Base-by-base conservation (phyloP, 2,888 invertebrate species). In the Gymnoscelis rufifasciata region DNA sequence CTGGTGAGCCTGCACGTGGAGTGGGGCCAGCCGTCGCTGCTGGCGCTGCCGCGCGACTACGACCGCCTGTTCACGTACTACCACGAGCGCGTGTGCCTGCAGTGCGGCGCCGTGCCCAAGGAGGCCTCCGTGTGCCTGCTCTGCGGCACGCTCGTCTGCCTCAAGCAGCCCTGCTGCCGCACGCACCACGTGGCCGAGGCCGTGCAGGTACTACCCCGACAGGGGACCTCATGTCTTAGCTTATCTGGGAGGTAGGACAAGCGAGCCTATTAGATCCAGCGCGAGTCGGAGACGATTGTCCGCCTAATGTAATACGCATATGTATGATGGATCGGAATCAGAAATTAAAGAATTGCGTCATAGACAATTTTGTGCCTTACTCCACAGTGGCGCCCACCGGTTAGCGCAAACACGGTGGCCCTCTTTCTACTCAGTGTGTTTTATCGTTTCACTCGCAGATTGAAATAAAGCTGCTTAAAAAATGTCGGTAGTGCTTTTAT, bases 91-190 rank as follows among this genome's bases (percentile, higher is more conserved):
- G 93, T 93, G 52, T 98, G 98, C 83, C 90, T 91, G 60, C 93
- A 94, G 69, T 98, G 98, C 86, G 94, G 94, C 69, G 93, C 93
- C 56, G 93, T 96, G 66, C 98, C 98, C 56, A 84, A 83, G 77
- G 63, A 98, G 81, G 95, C 97, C 26, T 95, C 95, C 60, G 93
- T 98, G 58, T 98, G 98, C 78, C 91, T 98, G 62, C 88, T 97
- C 49, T 98, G 98, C 83, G 97, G 97, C 56, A 94, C 95, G 41
- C 93, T 97, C 61, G 95, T 98, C 42, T 98, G 98, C 78, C 91
- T 97, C 65, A 95, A 94, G 83, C 95, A 95, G 79, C 91, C 91
- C 61, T 97, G 97, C 83, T 97, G 96, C 78, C 93, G 95, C 49
- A 93, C 93, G 67, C 92, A 93, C 63, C 93, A 94, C 62, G 91